A percentile compares a stretch with the other conserved stretches of the same genome.
Conservation (phyloP, 2,797 vertebrate genomes). For the Peromyscus melanophrys region DNA sequence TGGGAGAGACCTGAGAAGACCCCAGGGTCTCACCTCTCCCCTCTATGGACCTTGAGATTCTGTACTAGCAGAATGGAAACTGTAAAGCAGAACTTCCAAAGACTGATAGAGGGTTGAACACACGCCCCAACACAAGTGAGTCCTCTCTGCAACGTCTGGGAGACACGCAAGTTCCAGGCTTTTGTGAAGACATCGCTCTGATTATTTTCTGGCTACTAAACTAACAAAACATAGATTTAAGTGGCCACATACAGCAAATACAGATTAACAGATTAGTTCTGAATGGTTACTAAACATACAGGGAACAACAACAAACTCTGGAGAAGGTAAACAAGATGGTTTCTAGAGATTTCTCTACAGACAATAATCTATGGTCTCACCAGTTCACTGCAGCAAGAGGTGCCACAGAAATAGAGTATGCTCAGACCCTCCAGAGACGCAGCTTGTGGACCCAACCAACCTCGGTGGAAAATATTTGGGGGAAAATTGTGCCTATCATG, state of each 20-base stretch:
- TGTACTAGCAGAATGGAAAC: background rate
- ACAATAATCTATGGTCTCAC: background rate
- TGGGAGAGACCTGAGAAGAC: background rate
- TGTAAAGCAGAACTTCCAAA: background rate
- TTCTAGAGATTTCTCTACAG: constrained; percentile 1
- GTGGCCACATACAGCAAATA: background rate
- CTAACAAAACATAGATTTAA: background rate
- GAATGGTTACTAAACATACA: background rate
- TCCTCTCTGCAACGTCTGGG: background rate
- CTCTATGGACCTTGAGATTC: background rate
- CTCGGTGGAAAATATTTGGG: background rate
- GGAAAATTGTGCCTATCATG: background rate
- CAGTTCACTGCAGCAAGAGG: background rate
- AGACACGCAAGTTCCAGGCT: background rate
- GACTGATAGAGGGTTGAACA: background rate
- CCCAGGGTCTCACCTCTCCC: background rate
- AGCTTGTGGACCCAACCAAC: background rate
- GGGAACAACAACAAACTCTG: background rate
- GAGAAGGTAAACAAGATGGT: background rate
- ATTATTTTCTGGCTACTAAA: background rate
- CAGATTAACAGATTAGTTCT: background rate
- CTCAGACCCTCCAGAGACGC: background rate
- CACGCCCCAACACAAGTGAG: rapidly evolving
- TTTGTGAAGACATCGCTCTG: background rate
- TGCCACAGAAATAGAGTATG: background rate